Base-by-base conservation (phyloP, 2,113 vertebrate genomes). In the Sapajus apella region DNA sequence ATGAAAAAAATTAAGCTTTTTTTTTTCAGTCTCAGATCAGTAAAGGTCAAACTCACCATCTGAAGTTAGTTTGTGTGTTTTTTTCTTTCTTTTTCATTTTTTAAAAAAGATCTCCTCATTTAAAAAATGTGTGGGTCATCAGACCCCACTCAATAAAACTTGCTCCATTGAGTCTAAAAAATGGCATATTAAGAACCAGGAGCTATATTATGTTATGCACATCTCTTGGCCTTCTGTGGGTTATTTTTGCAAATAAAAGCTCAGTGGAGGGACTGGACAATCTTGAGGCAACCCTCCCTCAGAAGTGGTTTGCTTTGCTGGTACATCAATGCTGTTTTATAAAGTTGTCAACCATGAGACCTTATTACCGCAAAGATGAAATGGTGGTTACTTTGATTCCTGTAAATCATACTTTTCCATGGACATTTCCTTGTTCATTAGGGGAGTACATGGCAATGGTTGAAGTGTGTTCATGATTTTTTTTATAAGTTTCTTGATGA, bases 61-160 rank as follows among this genome's bases (percentile, higher is more conserved):
- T 99, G 98, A 99, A 99, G 91, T 98, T 99, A 97, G 98, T 99
- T 99, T 99, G 98, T 96, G 87, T 98, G 92, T 96, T 94, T 88
- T 77, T 77, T 70, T 80, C 32, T 66, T 89, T 97, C 81, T 89
- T 79, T 97, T 73, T 98, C 92, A 93, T 96, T 98, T 93, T 79
- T 80, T 93, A 1, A 25, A 56, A 17, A 91, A 96, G 93, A 97
- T 97, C 95, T 58, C 77, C 90, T 98, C 97, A 97, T 98, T 98
- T 98, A 95, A 99, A 98, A 98, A 87, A 96, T 97, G 97, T 81
- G 30, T 97, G 97, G 97, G 98, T 98, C 98, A 86, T 98, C 98
- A 98, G 97, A 98, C 88, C 95, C 98, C 98, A 98, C 98, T 98
- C 98, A 98, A 98, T 98, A 98, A 98, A 98, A 94, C 97, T 98